phyloP scores from a whole-genome alignment of 2,113 vertebrate species.

The Lethenteron camtschaticum region DNA sequence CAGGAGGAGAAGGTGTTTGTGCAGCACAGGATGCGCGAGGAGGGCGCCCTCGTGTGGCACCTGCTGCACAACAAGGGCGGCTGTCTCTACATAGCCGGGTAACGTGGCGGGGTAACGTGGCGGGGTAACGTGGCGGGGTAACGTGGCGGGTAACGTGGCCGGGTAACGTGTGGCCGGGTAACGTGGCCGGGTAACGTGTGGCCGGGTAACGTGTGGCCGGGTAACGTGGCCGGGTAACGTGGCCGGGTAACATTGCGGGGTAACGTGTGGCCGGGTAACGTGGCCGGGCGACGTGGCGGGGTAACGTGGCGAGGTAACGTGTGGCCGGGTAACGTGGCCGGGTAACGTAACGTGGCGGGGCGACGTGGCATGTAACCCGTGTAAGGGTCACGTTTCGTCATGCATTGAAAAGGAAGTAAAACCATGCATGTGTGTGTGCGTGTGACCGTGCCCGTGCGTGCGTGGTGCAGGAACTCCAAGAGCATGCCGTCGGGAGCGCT shows the following conservation, averaged over 20 bases:
- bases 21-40: conserved; percentile 49
- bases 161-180: no score
- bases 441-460: neutral
- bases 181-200: no score
- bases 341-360: neutral
- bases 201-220: no score
- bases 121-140: no score
- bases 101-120: no score
- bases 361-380: neutral
- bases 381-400: neutral
- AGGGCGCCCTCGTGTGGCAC: conserved; percentile 39
- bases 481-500: conserved; percentile 46
- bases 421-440: neutral
- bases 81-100: conserved; percentile 55
- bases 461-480: conserved; percentile 41
- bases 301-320: neutral
- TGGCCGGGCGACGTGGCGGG: neutral
- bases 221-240: no score
- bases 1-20: conserved; percentile 77
- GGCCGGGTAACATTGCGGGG: no score
- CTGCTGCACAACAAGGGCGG: conserved; percentile 26
- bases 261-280: neutral
- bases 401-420: neutral
- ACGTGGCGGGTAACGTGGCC: no score
- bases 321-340: neutral